A percentile compares a stretch with the other conserved stretches of the same genome.
phyloP scores from a whole-genome alignment of 1,140 invertebrate genomes.

The Nylanderia fulva region DNA sequence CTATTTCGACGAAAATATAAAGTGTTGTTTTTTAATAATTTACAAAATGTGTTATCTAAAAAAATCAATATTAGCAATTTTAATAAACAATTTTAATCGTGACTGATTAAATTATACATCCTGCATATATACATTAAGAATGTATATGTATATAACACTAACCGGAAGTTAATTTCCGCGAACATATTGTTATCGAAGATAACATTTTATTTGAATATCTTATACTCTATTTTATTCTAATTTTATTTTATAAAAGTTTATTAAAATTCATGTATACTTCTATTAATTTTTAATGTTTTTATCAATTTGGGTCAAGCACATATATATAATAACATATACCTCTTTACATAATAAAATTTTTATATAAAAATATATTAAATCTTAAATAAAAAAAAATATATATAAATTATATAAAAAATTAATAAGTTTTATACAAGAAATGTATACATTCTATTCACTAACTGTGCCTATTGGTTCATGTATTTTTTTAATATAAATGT shows the following conservation, averaged over 20 bases:
- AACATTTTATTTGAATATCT: background rate
- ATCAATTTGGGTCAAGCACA: background rate
- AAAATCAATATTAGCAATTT: background rate
- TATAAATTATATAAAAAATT: no score
- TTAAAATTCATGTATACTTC: background rate
- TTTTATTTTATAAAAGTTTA: background rate
- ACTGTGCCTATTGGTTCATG: background rate
- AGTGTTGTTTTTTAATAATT: background rate
- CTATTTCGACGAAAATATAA: background rate
- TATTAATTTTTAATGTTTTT: background rate
- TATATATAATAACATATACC: background rate
- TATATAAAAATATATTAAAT: no score
- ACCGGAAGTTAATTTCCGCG: conserved; percentile 20
- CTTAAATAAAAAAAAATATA: no score
- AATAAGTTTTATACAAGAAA: background rate
- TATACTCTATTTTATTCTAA: background rate
- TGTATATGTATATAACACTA: background rate
- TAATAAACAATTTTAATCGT: background rate
- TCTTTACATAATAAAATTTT: background rate
- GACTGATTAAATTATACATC: background rate
- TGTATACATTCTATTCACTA: background rate
- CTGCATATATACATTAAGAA: background rate
- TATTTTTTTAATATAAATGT: background rate
- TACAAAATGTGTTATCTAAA: background rate
- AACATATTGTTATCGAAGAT: conserved; percentile 1